A percentile compares a stretch with the other conserved stretches of the same genome.
These are phyloP conservation scores for Cotesia vestalis DNA, from an alignment of 1,140 invertebrate species.

Conservation along the genomic window DNA sequence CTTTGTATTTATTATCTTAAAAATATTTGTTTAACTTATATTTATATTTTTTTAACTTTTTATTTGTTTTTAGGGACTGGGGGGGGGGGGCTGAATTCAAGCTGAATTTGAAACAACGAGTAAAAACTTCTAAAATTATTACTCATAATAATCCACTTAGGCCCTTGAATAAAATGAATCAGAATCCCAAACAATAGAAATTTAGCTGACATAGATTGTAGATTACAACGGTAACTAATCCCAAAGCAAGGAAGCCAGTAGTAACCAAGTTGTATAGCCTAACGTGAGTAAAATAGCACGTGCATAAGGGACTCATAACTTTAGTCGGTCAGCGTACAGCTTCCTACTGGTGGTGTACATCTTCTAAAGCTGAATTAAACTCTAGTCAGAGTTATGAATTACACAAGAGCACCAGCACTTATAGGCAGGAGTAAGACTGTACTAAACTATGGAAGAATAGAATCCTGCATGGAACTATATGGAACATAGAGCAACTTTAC, in stretches of 20 bases:
- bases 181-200: neutral
- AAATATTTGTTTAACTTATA: too few species aligned
- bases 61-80: too few species aligned
- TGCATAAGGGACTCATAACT: constrained; percentile 47
- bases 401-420: constrained; percentile 29
- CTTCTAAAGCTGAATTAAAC: constrained; percentile 42
- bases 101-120: too few species aligned
- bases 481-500: neutral
- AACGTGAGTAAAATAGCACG: neutral
- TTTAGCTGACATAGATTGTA: neutral
- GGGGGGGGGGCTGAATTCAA: neutral
- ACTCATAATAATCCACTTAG: too few species aligned
- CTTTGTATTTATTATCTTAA: too few species aligned
- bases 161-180: neutral
- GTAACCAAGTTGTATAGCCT: constrained; percentile 6
- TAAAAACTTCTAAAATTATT: too few species aligned
- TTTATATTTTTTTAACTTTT: too few species aligned
- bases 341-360: constrained; percentile 20
- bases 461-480: too few species aligned
- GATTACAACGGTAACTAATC: constrained; percentile 12
- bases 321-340: constrained; percentile 31
- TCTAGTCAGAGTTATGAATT: constrained; percentile 42
- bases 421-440: neutral
- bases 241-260: constrained; percentile 1
- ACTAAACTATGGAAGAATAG: neutral